A percentile compares a stretch with the other conserved stretches of the same genome.
phyloP scores from a whole-genome alignment of 1,140 invertebrate genomes.

The Aradophagus sp. region DNA sequence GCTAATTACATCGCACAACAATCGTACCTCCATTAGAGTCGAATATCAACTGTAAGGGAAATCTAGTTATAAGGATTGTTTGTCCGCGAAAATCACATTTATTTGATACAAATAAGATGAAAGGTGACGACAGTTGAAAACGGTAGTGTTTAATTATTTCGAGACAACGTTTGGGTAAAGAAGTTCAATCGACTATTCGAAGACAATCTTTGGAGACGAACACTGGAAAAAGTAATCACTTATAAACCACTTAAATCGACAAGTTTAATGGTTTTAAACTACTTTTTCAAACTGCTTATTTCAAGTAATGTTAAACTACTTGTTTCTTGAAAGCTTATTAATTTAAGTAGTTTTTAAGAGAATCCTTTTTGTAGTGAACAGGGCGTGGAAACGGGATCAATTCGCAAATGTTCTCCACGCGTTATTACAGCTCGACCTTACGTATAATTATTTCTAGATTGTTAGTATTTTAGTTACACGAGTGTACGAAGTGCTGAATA shows the following conservation, averaged over 20 bases:
- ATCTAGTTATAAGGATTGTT: slow-evolving; percentile 10
- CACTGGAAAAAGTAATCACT: no score
- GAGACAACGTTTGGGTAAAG: slow-evolving; percentile 40
- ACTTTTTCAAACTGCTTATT: no score
- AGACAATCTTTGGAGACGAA: slow-evolving; percentile 56
- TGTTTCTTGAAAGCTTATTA: no score
- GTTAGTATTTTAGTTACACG: slow-evolving; percentile 48
- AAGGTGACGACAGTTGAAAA: slow-evolving; percentile 30
- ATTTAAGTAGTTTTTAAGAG: no score
- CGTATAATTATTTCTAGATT: slow-evolving; percentile 40
- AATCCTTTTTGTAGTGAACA: no score
- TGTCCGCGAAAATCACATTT: slow-evolving; percentile 33
- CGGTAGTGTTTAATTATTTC: slow-evolving; percentile 34
- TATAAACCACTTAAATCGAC: no score
- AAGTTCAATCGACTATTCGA: slow-evolving; percentile 50
- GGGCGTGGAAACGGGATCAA: slow-evolving; percentile 45
- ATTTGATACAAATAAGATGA: slow-evolving; percentile 54
- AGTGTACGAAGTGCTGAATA: slow-evolving; percentile 43
- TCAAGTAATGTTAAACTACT: no score
- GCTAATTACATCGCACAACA: no score
- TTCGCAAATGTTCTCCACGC: slow-evolving; percentile 48
- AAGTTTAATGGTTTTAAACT: no score
- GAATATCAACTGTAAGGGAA: slow-evolving; percentile 44
- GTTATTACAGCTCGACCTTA: slow-evolving; percentile 37
- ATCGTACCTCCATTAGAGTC: slow-evolving; percentile 36